phyloP scores from a whole-genome alignment of 2,113 vertebrate genomes.

The Syngnathus typhle region DNA sequence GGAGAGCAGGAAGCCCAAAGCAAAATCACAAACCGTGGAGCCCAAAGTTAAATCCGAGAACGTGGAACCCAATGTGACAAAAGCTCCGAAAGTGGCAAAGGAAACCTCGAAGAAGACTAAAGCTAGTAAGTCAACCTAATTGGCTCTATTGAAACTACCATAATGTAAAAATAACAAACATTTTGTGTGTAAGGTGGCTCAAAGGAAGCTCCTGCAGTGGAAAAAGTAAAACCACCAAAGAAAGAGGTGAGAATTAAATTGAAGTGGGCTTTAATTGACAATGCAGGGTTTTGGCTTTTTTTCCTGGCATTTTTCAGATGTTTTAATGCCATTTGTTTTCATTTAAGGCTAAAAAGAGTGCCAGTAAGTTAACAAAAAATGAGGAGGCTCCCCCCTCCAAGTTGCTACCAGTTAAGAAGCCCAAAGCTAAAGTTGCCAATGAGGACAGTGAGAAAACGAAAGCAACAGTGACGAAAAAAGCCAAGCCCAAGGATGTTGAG shows the following conservation, averaged over 20 bases:
- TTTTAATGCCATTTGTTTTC: not conserved
- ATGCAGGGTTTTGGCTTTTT: too few species aligned
- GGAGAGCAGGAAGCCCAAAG: conserved; percentile 16
- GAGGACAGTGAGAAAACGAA: not conserved
- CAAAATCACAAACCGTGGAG: conserved; percentile 17
- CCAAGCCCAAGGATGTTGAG: not conserved
- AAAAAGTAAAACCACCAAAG: not conserved
- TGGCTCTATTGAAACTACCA: too few species aligned
- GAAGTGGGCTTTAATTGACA: too few species aligned
- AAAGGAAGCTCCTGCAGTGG: not conserved
- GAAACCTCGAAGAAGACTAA: conserved; percentile 38
- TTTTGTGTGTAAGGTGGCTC: conserved; percentile 17
- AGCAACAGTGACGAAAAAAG: not conserved
- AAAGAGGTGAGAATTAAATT: conserved; percentile 26
- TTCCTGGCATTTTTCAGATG: too few species aligned
- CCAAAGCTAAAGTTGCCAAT: conserved; percentile 48
- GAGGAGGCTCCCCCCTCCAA: conserved; percentile 31
- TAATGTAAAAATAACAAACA: too few species aligned
- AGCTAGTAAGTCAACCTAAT: conserved; percentile 21
- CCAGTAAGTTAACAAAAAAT: not conserved
- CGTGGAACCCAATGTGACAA: conserved; percentile 53
- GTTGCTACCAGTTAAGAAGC: conserved; percentile 58
- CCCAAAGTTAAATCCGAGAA: conserved; percentile 43
- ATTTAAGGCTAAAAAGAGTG: not conserved
- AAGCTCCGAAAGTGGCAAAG: conserved; percentile 30